phyloP scores from a whole-genome alignment of 2,797 vertebrate species.

The Salmo trutta region DNA sequence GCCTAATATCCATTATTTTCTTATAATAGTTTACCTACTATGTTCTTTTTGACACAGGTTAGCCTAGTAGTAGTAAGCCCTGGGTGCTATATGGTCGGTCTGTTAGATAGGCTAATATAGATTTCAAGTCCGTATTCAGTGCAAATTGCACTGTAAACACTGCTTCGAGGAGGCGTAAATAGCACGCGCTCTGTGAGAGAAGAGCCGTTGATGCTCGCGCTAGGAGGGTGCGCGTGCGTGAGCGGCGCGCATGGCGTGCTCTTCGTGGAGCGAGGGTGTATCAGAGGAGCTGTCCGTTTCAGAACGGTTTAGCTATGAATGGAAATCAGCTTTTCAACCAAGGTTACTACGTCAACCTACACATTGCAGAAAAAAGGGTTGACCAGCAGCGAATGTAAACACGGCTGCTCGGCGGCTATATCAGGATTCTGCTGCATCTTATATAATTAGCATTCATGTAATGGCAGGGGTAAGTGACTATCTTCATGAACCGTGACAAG shows the following conservation, averaged over 20 bases:
- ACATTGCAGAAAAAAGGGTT: conserved; percentile 7
- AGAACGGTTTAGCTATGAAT: conserved; percentile 29
- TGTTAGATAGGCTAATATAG: no score
- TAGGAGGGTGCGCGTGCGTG: no score
- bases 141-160: no score
- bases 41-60: no score
- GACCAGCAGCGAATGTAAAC: not conserved
- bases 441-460: conserved; percentile 1
- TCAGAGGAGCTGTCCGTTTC: conserved; percentile 46
- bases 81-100: no score
- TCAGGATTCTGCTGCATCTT: conserved; percentile 2
- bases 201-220: no score
- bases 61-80: no score
- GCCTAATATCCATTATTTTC: no score
- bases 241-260: conserved; percentile 7
- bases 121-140: no score
- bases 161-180: no score
- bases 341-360: conserved; percentile 1
- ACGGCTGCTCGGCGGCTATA: not conserved
- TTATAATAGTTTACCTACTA: no score
- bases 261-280: not conserved
- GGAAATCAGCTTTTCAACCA: not conserved
- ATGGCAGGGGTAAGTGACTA: conserved; percentile 11
- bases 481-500: not conserved
- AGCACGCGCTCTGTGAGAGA: no score